Evolutionary conservation across 2,888 invertebrate genomes (phyloP), one percentile per base, ranked within the genome.

Genomic region (Apamea sordens): DNA sequence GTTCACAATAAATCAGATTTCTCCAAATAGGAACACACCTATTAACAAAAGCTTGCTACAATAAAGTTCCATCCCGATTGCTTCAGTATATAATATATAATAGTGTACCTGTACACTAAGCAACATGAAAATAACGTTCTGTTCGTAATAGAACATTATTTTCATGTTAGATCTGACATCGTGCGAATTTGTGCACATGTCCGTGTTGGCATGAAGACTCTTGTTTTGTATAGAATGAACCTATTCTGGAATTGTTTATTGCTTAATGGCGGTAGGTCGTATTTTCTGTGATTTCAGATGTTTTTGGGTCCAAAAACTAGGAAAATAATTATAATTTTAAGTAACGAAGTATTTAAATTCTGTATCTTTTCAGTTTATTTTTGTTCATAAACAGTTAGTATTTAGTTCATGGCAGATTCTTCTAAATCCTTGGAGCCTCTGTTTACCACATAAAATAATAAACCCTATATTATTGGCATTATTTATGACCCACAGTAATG

Each of bases 171-270:
- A 56, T 11, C 24, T 47, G 18, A 64, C 41, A 56, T 64, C 71
- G 85, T 85, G 84, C 1, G 85, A 85, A 64, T 4, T 2, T 4
- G 44, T 18, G 24, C 77, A 85, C 67, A 18, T 85, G 84, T 59
- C 2, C 59, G 11, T 78, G 82, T 59, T 1, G 18, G 24, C 21
- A 6, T 41, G 50, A 21, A 13, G 28, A 59, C 4, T 73, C 21
- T n/a, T 41, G 28, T 13, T 13, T 28, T 18, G 28, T 64, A 36
- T 21, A 70, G 24, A 53, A 32, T 10, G 36, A 32, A 36, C 68
- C 28, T 83, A 84, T 83, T 83, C 79, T 61, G 68, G 28, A 44
- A 4, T 41, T 18, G 0, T 64, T 24, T 65, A 15, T 56, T 32
- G 5, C 15, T 7, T 2, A 18, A 21, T 53, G 41, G 41, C 18